Evolutionary conservation across 2,113 vertebrate species (phyloP).

Genomic region (Cynoglossus semilaevis): DNA sequence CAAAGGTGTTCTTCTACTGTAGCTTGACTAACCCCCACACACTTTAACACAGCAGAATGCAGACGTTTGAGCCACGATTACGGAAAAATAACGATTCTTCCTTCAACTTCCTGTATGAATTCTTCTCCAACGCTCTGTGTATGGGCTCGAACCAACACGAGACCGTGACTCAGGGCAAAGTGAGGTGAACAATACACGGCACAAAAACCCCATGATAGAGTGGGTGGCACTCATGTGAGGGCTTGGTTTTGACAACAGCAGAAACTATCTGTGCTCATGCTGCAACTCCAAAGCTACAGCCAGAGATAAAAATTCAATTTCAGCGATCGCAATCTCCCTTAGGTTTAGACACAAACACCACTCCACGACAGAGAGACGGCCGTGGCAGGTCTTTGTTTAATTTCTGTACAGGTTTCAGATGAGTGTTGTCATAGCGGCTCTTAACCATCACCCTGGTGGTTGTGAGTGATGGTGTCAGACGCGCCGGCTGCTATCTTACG

Average conservation of each 20-base stretch:
- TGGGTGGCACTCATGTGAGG: not conserved
- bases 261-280: conserved; percentile 16
- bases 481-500: not conserved
- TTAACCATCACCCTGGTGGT: conserved; percentile 37
- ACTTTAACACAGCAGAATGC: not conserved
- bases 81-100: too few species aligned
- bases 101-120: too few species aligned
- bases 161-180: not conserved
- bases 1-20: conserved; percentile 39
- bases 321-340: conserved; percentile 20
- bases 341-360: conserved; percentile 4
- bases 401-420: not conserved
- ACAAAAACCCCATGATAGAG: too few species aligned
- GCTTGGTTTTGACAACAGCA: conserved; percentile 14
- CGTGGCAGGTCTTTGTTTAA: conserved; percentile 1
- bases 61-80: not conserved
- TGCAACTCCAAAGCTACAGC: conserved; percentile 3
- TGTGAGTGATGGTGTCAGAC: conserved; percentile 11
- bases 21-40: conserved; percentile 11
- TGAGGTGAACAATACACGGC: not conserved
- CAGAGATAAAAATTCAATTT: conserved; percentile 31
- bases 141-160: not conserved
- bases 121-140: conserved; percentile 11
- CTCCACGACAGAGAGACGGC: not conserved
- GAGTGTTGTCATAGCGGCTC: not conserved